Conservation (phyloP, 2,797 vertebrate species). For the Cynopterus sphinx region DNA sequence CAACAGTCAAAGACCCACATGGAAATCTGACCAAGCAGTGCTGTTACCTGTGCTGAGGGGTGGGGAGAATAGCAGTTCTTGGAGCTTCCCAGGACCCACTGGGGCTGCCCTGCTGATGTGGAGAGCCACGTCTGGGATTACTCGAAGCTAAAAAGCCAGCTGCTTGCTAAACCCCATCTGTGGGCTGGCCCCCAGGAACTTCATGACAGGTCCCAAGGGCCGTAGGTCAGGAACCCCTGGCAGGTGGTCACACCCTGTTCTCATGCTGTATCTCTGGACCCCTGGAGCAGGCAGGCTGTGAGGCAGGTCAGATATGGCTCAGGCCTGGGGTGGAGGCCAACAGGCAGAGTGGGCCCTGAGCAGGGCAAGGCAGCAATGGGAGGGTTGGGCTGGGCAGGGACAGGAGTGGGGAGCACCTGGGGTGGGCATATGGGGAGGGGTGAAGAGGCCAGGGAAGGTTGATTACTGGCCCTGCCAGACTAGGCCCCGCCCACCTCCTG, state of each 20-base stretch:
- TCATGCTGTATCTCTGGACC: not conserved
- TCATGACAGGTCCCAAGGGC: not conserved
- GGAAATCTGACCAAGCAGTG: not conserved
- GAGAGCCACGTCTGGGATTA: not conserved
- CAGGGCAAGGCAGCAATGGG: not conserved
- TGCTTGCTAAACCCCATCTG: not conserved
- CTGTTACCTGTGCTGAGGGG: not conserved
- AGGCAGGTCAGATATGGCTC: not conserved
- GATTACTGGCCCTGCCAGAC: not conserved
- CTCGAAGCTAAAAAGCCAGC: not conserved
- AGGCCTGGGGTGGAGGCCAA: not conserved
- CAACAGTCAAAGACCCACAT: not conserved
- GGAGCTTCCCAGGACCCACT: not conserved
- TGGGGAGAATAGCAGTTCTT: accelerated
- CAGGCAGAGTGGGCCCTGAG: not conserved
- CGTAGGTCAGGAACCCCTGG: not conserved
- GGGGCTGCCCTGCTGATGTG: not conserved
- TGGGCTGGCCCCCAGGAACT: not conserved
- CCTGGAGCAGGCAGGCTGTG: not conserved
- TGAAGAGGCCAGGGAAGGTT: not conserved
- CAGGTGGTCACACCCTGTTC: not conserved
- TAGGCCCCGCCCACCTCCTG: not conserved
- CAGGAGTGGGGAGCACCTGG: not conserved
- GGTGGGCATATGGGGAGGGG: not conserved
- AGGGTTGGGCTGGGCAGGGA: not conserved